Evolutionary conservation across 1,140 invertebrate genomes (phyloP), one percentile per base, ranked within the genome.

Genomic region (Leucophenga varia): DNA sequence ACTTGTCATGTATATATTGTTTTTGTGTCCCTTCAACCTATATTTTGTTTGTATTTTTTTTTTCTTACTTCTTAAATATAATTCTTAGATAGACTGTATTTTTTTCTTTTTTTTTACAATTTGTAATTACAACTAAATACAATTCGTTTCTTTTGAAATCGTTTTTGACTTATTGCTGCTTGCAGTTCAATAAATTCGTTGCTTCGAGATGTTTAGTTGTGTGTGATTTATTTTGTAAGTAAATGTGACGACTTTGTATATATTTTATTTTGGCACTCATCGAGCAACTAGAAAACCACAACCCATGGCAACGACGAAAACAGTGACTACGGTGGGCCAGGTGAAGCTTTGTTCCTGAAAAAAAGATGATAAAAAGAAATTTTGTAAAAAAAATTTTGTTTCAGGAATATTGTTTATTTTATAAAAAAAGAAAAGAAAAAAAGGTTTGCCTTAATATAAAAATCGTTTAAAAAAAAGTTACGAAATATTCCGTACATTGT

Each of bases 281-380:
- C 72, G 72, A 37, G 72, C 65, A 37, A 71, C 72, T 47, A 74
- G 64, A 41, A 75, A 73, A 22, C 67, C 72, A 47, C 72, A 75
- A 37, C 72, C 72, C 54, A 75, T 70, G 53, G 72, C 72, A 40
- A 75, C 49, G n/a, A 75, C 67, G 21, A 75, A 61, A 10, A 74
- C 67, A 30, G 72, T 71, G 34, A 75, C 72, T 52, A 75, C 69
- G 31, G 72, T 74, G 30, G 72, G 72, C 72, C 72, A 75, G 40
- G 61, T 71, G 59, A 73, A 75, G 49, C 57, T 74, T 19, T 64
- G 55, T 43, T 71, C 59, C 67, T 74, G 44, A 3, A 63, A 64
- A 4, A 22, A 37, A 41, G n/a, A n/a, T n/a, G n/a, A n/a, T n/a
- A n/a, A 1, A 36, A 49, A 12, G 43, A 4, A 35, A 45, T 41